Base-by-base conservation (phyloP, 2,888 invertebrate genomes). In the Artemia sp. region DNA sequence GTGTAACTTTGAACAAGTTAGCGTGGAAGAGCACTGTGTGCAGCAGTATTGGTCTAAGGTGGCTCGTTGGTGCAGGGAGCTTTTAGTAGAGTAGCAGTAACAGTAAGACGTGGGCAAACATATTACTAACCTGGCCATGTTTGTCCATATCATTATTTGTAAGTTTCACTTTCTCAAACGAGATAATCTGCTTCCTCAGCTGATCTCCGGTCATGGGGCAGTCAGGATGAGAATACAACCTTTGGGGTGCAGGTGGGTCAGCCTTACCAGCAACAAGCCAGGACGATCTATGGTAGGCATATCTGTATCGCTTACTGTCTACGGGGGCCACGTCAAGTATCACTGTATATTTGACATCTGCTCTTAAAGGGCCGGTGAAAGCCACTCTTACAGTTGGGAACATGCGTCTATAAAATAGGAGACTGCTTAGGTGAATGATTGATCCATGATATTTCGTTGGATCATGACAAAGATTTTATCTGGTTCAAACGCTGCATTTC, bases 261-360 rank as follows among this genome's bases (percentile, higher is more conserved):
- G 96, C 96, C 81, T 97, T 96, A 73, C 96, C 96, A 51, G 96
- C 96, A 74, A 95, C 94, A 77, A 95, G 84, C 96, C 96, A 97
- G 70, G 93, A 93, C 74, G 93, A 94, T 76, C 94, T 87, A 83
- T 96, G 96, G 83, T 97, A 97, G 74, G 96, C 95, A 84, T 97
- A 97, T 73, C 94, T 87, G 82, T 93, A 93, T 71, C 96, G 85
- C 81, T 95, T 92, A 81, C 90, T 90, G 82, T 97, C 96, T 77
- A 96, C 92, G 72, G 95, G 94, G 73, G 95, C 90, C 77, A 96
- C 92, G 83, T 97, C 96, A 83, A 97, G 85, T 75, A 95, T 84
- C 70, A 97, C 94, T 70, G 89, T 88, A 82, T 95, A 97, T 74
- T 51, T 69, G 14, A 68, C 38, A 50, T 51, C 70, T 9, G 88